Conservation (phyloP, 1,140 invertebrate genomes). For the Bombus impatiens region DNA sequence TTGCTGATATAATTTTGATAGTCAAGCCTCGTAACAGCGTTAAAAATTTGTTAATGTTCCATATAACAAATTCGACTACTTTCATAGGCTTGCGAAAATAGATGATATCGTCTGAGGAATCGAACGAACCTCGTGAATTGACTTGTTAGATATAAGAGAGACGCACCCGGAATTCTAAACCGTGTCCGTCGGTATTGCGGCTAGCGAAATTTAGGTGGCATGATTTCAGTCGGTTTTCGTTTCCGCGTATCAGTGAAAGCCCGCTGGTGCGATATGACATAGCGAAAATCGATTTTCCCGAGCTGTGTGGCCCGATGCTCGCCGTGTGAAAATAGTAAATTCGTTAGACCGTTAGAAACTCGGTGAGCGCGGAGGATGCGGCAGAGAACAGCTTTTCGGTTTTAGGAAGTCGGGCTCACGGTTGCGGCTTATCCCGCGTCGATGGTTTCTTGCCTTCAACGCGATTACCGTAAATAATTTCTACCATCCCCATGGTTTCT, state of each 20-base stretch:
- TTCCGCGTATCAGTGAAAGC: background rate
- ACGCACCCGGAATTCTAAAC: background rate
- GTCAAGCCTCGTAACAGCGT: too few species aligned
- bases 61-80: background rate
- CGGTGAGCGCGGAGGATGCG: background rate
- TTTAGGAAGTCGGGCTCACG: background rate
- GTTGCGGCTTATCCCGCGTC: constrained; percentile 15
- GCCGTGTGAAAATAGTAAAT: constrained; percentile 19
- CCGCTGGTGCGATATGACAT: background rate
- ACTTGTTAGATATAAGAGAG: background rate
- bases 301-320: background rate
- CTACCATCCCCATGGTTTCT: background rate
- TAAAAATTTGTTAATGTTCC: too few species aligned
- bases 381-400: constrained; percentile 7
- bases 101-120: background rate
- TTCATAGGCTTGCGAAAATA: background rate
- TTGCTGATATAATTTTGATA: too few species aligned
- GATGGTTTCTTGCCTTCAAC: constrained; percentile 12
- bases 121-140: background rate
- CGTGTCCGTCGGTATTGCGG: background rate
- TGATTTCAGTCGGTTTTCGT: background rate
- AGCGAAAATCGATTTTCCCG: background rate
- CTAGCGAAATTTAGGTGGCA: background rate
- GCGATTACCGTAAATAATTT: constrained; percentile 29
- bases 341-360: constrained; percentile 2